Base-by-base conservation (phyloP, 2,113 vertebrate species). In the Microcebus jonahi region DNA sequence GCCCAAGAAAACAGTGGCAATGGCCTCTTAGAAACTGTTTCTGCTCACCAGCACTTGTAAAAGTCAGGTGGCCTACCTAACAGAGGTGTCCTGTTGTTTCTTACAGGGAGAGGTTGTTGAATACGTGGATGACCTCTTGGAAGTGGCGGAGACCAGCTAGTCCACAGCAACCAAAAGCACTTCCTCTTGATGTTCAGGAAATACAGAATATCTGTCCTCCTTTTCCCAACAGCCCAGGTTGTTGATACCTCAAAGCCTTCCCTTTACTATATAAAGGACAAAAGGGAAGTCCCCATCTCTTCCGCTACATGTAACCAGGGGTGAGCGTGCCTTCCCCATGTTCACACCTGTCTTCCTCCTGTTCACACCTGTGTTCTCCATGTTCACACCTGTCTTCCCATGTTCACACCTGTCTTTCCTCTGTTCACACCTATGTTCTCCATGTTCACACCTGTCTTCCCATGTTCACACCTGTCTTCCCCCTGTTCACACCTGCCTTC, bases 101-200 rank as follows among this genome's bases (percentile, higher is more conserved):
- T 97, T 3, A 8, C 97, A 99, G 99, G 99, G 99, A 85, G 99
- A 99, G 97, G 99, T 99, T 79, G 94, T 99, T 98, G 99, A 99
- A 97, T 99, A 99, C 93, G 98, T 99, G 97, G 99, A 99, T 95
- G 99, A 99, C 63, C 99, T 99, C 94, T 98, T 99, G 97, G 99
- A 99, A 34, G 42, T 97, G 65, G 98, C 99, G 17, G 98, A 98
- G 89, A 98, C 89, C 68, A 98, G 70, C 93, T 97, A 98, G 92
- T 97, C 90, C 85, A 87, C 75, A 84, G 95, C 93, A 55, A n/a
- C 88, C 67, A 29, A 42, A 85, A 71, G 17, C 29, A 34, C 61
- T 2, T 55, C 17, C 61, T n/a, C 1, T 39, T 0, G 6, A 39
- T 2, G 45, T 95, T 57, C 73, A 79, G 92, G 61, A 96, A 97